Evolutionary conservation across 2,888 invertebrate genomes (phyloP).

Genomic region (Temnothorax unifasciatus): DNA sequence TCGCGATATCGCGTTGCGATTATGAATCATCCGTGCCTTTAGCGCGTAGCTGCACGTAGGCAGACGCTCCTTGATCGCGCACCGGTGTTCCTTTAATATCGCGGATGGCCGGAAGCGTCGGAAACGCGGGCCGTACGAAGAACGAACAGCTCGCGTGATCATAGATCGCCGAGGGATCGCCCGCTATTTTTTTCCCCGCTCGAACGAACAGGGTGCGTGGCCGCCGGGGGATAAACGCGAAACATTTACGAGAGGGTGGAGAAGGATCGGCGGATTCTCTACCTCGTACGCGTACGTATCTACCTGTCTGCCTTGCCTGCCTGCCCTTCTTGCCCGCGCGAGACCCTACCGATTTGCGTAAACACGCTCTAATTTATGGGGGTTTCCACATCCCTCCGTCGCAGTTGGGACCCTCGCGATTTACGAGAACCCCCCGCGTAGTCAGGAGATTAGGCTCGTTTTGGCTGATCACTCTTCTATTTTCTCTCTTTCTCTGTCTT

Average conservation of each 20-base stretch:
- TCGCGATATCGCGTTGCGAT: conserved; percentile 50
- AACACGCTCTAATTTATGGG: conserved; percentile 78
- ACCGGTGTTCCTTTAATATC: conserved; percentile 46
- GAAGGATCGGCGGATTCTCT: conserved; percentile 39
- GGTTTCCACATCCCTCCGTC: conserved; percentile 57
- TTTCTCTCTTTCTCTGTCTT: conserved; percentile 38
- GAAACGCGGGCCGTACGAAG: conserved; percentile 14
- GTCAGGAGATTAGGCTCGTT: conserved; percentile 60
- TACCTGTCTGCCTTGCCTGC: conserved; percentile 70
- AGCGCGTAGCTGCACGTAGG: conserved; percentile 6
- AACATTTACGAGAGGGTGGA: conserved; percentile 58
- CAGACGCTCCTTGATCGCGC: conserved; percentile 39
- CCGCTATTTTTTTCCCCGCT: conserved; percentile 66
- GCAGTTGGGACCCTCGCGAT: conserved; percentile 63
- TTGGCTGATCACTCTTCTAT: conserved; percentile 33
- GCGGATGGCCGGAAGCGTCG: conserved; percentile 53
- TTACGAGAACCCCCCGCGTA: conserved; percentile 59
- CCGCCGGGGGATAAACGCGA: conserved; percentile 48
- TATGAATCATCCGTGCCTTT: conserved; percentile 41
- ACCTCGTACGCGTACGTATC: conserved; percentile 51
- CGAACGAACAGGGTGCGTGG: conserved; percentile 46
- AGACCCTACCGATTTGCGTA: conserved; percentile 79
- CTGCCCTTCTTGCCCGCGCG: not conserved
- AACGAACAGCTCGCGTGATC: conserved; percentile 57
- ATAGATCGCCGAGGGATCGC: conserved; percentile 62